Percentiles rank a stretch among this genome's conserved stretches.
These are phyloP conservation scores for Chaitophorus viminalis DNA, from an alignment of 2,888 invertebrate species.

Conservation along the genomic window DNA sequence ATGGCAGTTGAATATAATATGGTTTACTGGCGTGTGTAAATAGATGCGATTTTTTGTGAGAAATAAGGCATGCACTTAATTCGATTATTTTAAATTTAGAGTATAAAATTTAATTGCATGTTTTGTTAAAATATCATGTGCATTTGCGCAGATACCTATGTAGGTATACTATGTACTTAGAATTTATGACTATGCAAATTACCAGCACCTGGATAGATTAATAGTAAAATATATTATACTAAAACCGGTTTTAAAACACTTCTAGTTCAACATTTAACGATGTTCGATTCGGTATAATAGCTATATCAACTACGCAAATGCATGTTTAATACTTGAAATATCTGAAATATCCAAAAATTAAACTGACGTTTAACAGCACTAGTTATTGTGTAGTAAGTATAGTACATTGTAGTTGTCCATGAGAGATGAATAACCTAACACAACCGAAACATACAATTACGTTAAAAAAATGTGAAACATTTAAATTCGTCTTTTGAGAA, in stretches of 20 bases:
- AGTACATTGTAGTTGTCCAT: conserved; percentile 22
- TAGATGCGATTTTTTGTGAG: conserved; percentile 14
- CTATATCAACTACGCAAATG: not conserved
- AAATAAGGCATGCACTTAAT: not conserved
- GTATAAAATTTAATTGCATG: conserved; percentile 10
- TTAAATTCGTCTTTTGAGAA: too few species aligned
- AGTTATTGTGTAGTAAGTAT: not conserved
- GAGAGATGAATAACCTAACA: not conserved
- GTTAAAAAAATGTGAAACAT: not conserved
- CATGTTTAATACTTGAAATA: not conserved
- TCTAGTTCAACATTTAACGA: not conserved
- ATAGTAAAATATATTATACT: not conserved
- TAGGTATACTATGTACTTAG: conserved; percentile 1
- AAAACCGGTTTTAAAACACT: conserved; percentile 28
- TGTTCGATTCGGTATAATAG: not conserved
- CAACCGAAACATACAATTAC: not conserved
- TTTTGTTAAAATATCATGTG: not conserved
- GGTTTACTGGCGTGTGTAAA: not conserved
- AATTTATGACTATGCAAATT: conserved; percentile 35
- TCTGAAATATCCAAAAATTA: not conserved
- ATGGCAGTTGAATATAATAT: not conserved
- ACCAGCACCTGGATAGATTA: conserved; percentile 31
- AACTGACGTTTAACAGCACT: not conserved
- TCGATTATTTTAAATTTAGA: not conserved
- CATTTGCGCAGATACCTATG: not conserved